Evolutionary conservation across 2,888 invertebrate species (phyloP).

Genomic region (Euzophera pinguis): DNA sequence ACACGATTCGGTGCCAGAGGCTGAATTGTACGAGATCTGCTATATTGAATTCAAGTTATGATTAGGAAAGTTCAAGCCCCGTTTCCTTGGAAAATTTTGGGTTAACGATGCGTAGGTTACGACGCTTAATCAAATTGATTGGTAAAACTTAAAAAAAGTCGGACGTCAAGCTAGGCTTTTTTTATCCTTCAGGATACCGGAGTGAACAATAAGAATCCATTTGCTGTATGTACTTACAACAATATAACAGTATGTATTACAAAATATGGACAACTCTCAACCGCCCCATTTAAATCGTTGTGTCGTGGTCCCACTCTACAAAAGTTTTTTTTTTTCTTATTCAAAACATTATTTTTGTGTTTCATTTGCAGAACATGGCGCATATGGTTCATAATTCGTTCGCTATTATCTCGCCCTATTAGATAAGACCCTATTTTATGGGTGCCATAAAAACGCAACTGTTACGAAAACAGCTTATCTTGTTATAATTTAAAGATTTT

Average conservation of each 20-base stretch:
- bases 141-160: no score
- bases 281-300: no score
- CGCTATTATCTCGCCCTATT: slow-evolving; percentile 39
- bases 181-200: no score
- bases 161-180: no score
- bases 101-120: slow-evolving; percentile 22
- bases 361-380: slow-evolving; percentile 13
- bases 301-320: no score
- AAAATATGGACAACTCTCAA: no score
- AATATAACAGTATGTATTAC: no score
- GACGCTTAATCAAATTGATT: no score
- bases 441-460: slow-evolving; percentile 17
- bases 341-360: not conserved
- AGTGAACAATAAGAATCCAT: no score
- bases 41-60: slow-evolving; percentile 64
- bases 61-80: slow-evolving; percentile 51
- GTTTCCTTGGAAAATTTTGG: slow-evolving; percentile 34
- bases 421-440: slow-evolving; percentile 24
- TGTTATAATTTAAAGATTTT: not conserved
- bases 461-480: slow-evolving; percentile 12
- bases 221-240: no score
- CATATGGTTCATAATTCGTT: slow-evolving; percentile 49
- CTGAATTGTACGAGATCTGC: slow-evolving; percentile 43
- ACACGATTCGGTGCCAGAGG: slow-evolving; percentile 52
- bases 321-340: no score